Evolutionary conservation across 1,140 invertebrate species (phyloP), one percentile per base, ranked within the genome.

Genomic region (Zaprionus lachaisei): DNA sequence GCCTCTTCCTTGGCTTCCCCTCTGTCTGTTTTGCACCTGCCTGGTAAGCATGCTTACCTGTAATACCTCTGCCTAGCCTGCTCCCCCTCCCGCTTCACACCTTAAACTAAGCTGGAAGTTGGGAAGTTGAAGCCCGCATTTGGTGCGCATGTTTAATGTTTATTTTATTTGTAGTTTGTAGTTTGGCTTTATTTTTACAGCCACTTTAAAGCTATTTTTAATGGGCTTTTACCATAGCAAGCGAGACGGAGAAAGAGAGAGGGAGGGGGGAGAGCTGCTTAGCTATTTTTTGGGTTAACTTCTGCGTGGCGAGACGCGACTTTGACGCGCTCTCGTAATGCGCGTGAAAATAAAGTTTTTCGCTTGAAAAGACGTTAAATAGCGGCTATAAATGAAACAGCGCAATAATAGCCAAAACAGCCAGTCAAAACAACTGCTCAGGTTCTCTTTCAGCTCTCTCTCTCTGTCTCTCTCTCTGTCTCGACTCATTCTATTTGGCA

Each of bases 291-390:
- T 74, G 49, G 63, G 56, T 69, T 73, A 57, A 68, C 63, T 72
- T 65, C 74, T 77, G 58, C 17, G 20, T 24, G 17, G 17, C 47
- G 47, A 51, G 47, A 22, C 47, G 47, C 47, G 47, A 66, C 54
- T 76, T 70, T 68, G 70, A 65, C 28, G 60, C 28, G 44, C 63
- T 60, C 81, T 69, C 78, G 83, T 90, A 87, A 84, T 90, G 84
- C 84, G 83, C 83, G 83, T 86, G 83, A 86, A 86, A 85, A 86
- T 87, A 86, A 87, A 86, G 80, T 87, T 86, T 86, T 86, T 87
- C 83, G 83, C 83, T 86, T 86, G 83, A 86, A 86, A 84, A 84
- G 82, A 82, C 83, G 69, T 80, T 82, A 85, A 77, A 86, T 76
- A 86, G 77, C 79, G 83, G 75, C 83, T 67, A 85, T 82, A 86